Base-by-base conservation (phyloP, 2,797 vertebrate genomes). In the Helarctos malayanus region DNA sequence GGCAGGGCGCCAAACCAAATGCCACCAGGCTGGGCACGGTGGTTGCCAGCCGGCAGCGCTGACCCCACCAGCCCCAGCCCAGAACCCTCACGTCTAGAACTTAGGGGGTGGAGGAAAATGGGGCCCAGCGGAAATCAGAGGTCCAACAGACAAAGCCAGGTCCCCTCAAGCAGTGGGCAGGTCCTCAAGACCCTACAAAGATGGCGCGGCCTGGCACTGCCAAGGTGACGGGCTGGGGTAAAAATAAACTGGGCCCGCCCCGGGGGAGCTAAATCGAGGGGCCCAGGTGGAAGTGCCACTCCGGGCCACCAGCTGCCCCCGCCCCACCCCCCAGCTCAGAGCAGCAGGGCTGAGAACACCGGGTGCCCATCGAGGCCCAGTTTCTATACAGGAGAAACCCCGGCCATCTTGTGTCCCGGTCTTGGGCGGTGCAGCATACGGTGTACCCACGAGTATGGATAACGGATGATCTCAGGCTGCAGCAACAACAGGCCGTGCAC, bases 211-310 rank as follows among this genome's bases (percentile, higher is more conserved):
- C 98, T 98, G 98, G 97, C 97, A 97, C 88, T 96, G 97, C 97
- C 96, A 97, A 97, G 97, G 96, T 96, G 96, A 97, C 94, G 88
- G 94, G 90, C 93, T 71, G 63, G 38, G 87, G 92, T 98, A 97
- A 98, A 98, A 98, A 98, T 98, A 98, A 98, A 96, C 95, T 14
- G 19, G 80, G 71, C 93, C 97, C 92, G 86, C 95, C 95, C 95
- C 38, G 5, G 92, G 91, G 96, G 89, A 97, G 97, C 98, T 98
- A 98, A 98, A 98, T 98, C 27, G 27, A 97, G 98, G 97, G 97
- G 81, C 96, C 97, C 98, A 98, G 98, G 98, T 98, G 98, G 98
- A 97, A 89, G 85, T 97, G 98, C 96, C 96, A 97, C 94, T 98
- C 96, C 65, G 59, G 93, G 97, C 95, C 79, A 94, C 95, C 97